These are phyloP conservation scores for Stomatorhinus walkeri DNA, from an alignment of 2,797 vertebrate genomes.

Conservation along the genomic window DNA sequence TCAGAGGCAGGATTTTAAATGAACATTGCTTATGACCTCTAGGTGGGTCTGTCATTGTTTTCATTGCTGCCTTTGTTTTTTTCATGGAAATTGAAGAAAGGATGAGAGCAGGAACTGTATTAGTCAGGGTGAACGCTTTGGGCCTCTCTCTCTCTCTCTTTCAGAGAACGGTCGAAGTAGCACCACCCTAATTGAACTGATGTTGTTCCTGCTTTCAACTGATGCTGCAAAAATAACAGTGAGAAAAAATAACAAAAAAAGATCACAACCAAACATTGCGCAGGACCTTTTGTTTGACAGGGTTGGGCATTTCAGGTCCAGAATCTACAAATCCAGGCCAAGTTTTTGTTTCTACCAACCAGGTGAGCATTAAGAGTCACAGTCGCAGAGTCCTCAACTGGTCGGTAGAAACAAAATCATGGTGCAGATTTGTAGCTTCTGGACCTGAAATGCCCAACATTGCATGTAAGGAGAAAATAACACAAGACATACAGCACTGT, in stretches of 20 bases:
- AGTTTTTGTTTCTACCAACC: not conserved
- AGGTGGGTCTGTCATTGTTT: conserved; percentile 17
- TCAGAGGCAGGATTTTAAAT: conserved; percentile 24
- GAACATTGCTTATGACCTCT: conserved; percentile 25
- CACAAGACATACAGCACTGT: not conserved
- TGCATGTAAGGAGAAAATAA: not conserved
- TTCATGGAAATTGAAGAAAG: not conserved
- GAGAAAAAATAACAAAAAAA: not conserved
- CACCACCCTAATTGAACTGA: conserved; percentile 19
- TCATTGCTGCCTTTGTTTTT: conserved; percentile 5
- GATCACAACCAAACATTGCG: not conserved
- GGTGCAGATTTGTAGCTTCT: not conserved
- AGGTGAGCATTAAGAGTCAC: not conserved
- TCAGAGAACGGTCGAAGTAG: not conserved
- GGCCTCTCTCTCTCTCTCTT: not conserved
- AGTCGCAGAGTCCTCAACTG: not conserved
- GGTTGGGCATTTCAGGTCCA: not conserved
- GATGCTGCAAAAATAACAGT: not conserved
- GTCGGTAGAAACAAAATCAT: not conserved
- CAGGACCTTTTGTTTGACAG: not conserved
- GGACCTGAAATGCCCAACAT: not conserved
- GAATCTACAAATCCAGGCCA: not conserved
- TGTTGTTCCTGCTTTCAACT: not conserved
- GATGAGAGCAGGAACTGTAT: not conserved
- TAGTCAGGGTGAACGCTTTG: not conserved